Conservation (phyloP, 1,140 invertebrate genomes). For the Drosophila sproati region DNA sequence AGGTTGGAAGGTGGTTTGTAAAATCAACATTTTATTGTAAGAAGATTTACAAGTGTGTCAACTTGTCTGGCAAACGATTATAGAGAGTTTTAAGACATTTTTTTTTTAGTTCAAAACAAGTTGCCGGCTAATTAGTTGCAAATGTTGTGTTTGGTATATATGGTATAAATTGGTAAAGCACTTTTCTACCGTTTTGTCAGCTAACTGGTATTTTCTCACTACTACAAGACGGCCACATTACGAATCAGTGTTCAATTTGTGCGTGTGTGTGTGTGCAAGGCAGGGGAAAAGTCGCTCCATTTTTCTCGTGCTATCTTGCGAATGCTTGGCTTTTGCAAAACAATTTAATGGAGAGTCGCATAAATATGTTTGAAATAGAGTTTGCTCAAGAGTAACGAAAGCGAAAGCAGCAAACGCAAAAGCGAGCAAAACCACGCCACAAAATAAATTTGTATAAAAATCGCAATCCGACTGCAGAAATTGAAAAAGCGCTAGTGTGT, state of each 20-base stretch:
- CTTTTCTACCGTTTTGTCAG: neutral
- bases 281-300: constrained; percentile 75
- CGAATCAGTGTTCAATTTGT: constrained; percentile 46
- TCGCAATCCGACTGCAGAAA: constrained; percentile 43
- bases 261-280: constrained; percentile 67
- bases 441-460: constrained; percentile 15
- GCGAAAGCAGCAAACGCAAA: constrained; percentile 12
- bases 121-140: constrained; percentile 21
- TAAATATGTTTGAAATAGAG: constrained; percentile 51
- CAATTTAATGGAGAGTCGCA: constrained; percentile 49
- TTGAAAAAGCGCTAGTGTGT: constrained; percentile 28
- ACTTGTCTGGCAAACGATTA: neutral
- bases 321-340: constrained; percentile 60
- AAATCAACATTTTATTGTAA: neutral
- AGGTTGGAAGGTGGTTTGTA: neutral
- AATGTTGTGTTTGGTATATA: constrained; percentile 19
- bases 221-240: constrained; percentile 33
- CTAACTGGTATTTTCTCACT: constrained; percentile 23
- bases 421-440: constrained; percentile 31
- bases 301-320: constrained; percentile 76
- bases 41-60: neutral
- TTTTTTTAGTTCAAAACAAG: constrained; percentile 9
- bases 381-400: constrained; percentile 45
- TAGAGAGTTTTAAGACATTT: neutral
- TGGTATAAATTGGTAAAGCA: constrained; percentile 4